Percentiles rank a stretch among this genome's conserved stretches.
These are phyloP conservation scores for Arremon brunneinucha DNA, from an alignment of 2,797 vertebrate species.

Conservation along the genomic window DNA sequence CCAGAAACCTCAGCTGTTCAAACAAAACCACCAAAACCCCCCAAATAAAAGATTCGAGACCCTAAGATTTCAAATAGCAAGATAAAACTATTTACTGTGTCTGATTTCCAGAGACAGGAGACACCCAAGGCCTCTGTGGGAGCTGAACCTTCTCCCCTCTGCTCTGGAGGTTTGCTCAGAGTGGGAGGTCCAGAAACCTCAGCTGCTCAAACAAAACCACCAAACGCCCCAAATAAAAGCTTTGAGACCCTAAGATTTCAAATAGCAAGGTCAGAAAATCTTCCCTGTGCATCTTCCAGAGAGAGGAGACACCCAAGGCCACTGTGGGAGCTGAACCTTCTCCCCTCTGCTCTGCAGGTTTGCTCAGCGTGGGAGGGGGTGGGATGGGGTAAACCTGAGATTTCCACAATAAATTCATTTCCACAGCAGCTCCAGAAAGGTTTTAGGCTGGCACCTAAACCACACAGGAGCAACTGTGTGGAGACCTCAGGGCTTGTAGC, in stretches of 20 bases:
- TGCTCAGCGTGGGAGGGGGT: not conserved
- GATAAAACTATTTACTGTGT: no score
- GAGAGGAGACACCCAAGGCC: not conserved
- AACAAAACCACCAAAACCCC: not conserved
- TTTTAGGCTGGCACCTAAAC: not conserved
- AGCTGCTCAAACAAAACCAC: not conserved
- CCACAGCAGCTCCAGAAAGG: not conserved
- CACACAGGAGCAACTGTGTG: not conserved
- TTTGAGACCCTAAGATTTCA: not conserved
- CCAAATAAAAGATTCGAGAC: not conserved
- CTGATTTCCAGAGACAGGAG: not conserved
- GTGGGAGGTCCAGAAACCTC: not conserved
- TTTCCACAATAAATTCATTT: not conserved
- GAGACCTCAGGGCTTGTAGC: not conserved
- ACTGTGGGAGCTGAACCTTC: not conserved
- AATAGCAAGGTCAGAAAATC: accelerated
- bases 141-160: not conserved
- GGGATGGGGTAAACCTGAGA: not conserved
- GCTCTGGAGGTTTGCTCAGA: no score
- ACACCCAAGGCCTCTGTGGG: not conserved
- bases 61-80: accelerated
- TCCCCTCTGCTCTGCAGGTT: not conserved
- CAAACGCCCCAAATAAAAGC: not conserved
- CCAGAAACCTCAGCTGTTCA: not conserved
- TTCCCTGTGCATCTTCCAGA: no score